phyloP scores from a whole-genome alignment of 2,113 vertebrate genomes.

The Tenebrosternarchus preto region DNA sequence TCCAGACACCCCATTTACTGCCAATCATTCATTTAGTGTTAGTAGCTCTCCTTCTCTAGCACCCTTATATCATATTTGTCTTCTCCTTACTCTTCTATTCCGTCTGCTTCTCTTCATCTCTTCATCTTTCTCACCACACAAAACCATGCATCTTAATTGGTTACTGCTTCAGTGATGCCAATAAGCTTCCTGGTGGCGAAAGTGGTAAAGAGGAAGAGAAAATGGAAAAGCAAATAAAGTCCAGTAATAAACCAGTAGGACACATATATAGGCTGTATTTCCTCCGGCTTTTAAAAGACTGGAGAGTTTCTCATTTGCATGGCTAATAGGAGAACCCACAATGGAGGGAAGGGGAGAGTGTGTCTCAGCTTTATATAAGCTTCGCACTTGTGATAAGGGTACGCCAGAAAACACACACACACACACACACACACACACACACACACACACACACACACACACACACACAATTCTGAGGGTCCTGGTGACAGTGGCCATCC shows the following conservation, averaged over 20 bases:
- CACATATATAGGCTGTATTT: constrained; percentile 20
- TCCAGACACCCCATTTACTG: background rate
- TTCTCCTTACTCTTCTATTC: background rate
- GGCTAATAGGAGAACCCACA: constrained; percentile 44
- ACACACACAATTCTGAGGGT: constrained; percentile 1
- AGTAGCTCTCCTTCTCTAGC: background rate
- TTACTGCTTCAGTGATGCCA: constrained; percentile 25
- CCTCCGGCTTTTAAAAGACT: constrained; percentile 27
- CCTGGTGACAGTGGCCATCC: constrained; percentile 70
- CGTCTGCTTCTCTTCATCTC: background rate
- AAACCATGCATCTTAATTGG: constrained; percentile 34
- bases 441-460: constrained; percentile 10
- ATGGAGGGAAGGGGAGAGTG: constrained; percentile 8
- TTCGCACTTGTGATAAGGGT: constrained; percentile 29
- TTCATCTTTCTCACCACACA: background rate
- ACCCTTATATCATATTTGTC: background rate
- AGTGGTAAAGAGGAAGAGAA: constrained; percentile 26
- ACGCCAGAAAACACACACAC: constrained; percentile 46
- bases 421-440: constrained; percentile 15
- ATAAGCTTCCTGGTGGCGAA: background rate
- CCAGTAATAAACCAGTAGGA: constrained; percentile 41
- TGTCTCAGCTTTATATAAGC: constrained; percentile 30
- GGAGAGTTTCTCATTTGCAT: constrained; percentile 49
- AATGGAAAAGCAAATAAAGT: constrained; percentile 47
- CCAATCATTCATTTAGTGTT: background rate